Percentiles rank a stretch among this genome's conserved stretches.
Evolutionary conservation across 2,797 vertebrate species (phyloP).

Genomic region (Gymnodraco acuticeps): DNA sequence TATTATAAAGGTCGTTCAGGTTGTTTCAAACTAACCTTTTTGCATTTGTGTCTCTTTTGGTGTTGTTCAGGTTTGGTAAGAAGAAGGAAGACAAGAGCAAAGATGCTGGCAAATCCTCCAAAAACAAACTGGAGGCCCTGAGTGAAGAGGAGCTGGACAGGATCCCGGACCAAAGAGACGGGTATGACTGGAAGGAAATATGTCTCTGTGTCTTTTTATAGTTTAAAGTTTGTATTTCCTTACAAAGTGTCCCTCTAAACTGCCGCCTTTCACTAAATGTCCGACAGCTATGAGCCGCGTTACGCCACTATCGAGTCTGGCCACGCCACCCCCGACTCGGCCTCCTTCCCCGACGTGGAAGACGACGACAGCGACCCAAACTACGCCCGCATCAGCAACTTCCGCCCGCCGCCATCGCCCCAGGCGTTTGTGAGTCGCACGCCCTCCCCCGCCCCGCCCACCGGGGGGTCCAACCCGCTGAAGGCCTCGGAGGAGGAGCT

Average conservation of each 20-base stretch:
- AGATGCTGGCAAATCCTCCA: constrained; percentile 72
- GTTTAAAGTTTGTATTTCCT: not conserved
- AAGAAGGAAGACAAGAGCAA: constrained; percentile 94
- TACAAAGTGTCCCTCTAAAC: not conserved
- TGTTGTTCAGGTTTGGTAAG: constrained; percentile 90
- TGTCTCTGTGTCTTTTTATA: too few relatives aligned
- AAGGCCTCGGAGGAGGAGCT: constrained; percentile 85
- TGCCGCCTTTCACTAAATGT: not conserved
- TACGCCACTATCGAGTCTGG: constrained; percentile 85
- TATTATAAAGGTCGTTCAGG: not conserved
- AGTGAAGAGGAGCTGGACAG: constrained; percentile 91
- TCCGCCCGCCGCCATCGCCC: constrained; percentile 83
- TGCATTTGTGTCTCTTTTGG: not conserved
- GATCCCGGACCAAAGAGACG: constrained; percentile 85
- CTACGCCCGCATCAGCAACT: constrained; percentile 93
- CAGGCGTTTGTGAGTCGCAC: constrained; percentile 74
- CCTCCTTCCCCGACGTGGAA: constrained; percentile 84
- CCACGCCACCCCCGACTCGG: constrained; percentile 75
- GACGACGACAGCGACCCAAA: constrained; percentile 95
- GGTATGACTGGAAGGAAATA: constrained; percentile 72
- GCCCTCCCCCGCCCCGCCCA: constrained; percentile 64
- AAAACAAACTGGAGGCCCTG: constrained; percentile 80
- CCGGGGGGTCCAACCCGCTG: not conserved
- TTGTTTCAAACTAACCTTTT: constrained; percentile 3
- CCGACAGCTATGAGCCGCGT: constrained; percentile 84